Evolutionary conservation across 30 jellyfish, hydroid and myxozoan species (phyloP).

Genomic region (Chironex yamaguchii): DNA sequence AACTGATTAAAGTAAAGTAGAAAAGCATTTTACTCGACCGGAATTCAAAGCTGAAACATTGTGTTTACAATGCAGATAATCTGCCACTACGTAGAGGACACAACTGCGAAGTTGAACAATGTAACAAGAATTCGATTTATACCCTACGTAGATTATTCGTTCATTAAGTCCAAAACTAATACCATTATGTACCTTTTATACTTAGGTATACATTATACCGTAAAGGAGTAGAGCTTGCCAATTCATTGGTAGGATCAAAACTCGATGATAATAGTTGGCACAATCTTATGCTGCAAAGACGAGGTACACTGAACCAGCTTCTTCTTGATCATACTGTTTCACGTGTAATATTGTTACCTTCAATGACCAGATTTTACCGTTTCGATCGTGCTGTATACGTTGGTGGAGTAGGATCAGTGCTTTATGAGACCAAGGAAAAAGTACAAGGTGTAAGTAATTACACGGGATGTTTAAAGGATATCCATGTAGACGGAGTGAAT

Average conservation of each 20-base stretch:
- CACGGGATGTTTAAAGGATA: conserved; percentile 63
- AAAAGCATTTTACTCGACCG: no score
- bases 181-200: no score
- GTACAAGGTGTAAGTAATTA: not conserved
- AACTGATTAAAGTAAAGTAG: no score
- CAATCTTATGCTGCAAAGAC: conserved; percentile 13
- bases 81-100: no score
- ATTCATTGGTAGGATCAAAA: conserved; percentile 57
- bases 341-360: conserved; percentile 43
- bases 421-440: not conserved
- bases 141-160: no score
- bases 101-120: no score
- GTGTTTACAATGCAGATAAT: no score
- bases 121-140: no score
- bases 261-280: conserved; percentile 77
- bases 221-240: conserved; percentile 17
- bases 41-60: no score
- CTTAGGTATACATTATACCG: conserved; percentile 23
- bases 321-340: conserved; percentile 29
- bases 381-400: conserved; percentile 35
- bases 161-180: no score
- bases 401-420: conserved; percentile 37
- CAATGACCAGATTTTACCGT: conserved; percentile 21
- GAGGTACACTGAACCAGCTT: conserved; percentile 36
- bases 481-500: conserved; percentile 48